Conservation (phyloP, 1,140 invertebrate species). For the Pemphigus obesinymphae region DNA sequence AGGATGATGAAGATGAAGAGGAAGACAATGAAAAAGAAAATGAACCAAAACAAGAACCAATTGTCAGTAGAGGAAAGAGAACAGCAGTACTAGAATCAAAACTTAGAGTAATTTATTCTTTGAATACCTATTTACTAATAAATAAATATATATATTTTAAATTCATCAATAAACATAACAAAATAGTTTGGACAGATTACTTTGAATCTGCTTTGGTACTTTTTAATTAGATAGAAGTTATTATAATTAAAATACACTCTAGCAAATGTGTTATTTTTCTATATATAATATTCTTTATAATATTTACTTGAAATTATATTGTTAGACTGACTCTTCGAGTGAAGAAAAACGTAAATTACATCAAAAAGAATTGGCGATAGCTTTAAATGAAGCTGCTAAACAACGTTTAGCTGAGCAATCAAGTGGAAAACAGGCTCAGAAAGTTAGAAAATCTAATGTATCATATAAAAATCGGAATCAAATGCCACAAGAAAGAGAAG, state of each 20-base stretch:
- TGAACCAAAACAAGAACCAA: conserved; percentile 52
- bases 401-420: conserved; percentile 84
- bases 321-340: conserved; percentile 79
- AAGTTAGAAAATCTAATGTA: conserved; percentile 86
- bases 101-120: conserved; percentile 68
- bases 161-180: no score
- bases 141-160: no score
- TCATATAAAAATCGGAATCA: conserved; percentile 91
- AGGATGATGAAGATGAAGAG: conserved; percentile 83
- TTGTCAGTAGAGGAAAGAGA: conserved; percentile 71
- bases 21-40: conserved; percentile 66
- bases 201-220: no score
- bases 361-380: conserved; percentile 88
- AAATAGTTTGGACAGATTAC: no score
- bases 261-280: no score
- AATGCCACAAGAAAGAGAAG: conserved; percentile 89
- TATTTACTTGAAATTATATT: neutral
- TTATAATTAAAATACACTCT: no score
- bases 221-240: no score
- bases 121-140: no score
- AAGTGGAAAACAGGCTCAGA: conserved; percentile 79
- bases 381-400: conserved; percentile 87
- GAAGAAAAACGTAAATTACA: conserved; percentile 96
- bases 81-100: conserved; percentile 94
- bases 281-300: conserved; percentile 39